phyloP scores from a whole-genome alignment of 2,113 vertebrate species.

The Piaya cayana region DNA sequence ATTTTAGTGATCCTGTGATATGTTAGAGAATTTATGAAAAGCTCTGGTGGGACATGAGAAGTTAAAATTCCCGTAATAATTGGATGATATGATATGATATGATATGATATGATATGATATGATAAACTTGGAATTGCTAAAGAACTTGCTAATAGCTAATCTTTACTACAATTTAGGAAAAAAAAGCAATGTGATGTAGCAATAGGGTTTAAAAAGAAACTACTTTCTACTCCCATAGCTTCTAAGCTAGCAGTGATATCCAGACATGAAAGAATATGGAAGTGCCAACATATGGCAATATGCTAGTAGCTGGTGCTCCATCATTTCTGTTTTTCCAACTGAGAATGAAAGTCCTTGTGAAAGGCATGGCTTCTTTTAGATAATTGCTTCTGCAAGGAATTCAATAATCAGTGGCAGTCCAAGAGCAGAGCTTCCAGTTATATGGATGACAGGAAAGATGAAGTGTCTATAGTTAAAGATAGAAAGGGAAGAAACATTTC shows the following conservation, averaged over 20 bases:
- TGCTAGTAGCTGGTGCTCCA: no score
- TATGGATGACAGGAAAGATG: neutral
- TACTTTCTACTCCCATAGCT: neutral
- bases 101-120: no score
- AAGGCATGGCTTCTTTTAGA: neutral
- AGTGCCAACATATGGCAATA: rapidly evolving
- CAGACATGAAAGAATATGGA: neutral
- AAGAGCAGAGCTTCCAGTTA: neutral
- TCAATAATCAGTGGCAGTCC: neutral
- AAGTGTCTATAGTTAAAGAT: neutral
- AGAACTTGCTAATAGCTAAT: neutral
- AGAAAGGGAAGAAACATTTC: neutral
- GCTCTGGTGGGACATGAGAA: neutral
- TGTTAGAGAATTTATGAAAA: neutral
- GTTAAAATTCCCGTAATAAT: neutral
- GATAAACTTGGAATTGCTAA: neutral
- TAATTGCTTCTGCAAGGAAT: neutral
- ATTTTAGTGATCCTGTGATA: neutral
- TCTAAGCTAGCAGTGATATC: neutral
- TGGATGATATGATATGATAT: no score
- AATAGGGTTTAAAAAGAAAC: neutral
- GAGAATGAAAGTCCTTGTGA: neutral
- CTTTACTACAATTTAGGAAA: neutral
- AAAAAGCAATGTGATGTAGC: neutral
- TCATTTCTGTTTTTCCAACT: neutral